These are phyloP conservation scores for Dexiosoma caninum DNA, from an alignment of 2,888 invertebrate genomes.

Conservation along the genomic window DNA sequence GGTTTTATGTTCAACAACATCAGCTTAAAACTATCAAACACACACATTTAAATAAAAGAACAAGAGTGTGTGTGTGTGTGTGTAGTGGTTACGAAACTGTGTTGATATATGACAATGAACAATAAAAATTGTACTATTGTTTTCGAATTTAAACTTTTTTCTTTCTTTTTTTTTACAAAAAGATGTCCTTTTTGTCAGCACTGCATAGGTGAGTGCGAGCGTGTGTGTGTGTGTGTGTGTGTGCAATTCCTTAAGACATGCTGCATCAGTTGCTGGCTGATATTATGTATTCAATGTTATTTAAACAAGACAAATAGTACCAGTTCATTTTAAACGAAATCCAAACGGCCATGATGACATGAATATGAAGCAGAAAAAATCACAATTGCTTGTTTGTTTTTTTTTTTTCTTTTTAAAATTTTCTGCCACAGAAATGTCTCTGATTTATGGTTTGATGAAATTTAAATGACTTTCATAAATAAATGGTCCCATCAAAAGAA, in stretches of 20 bases:
- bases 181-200: slow-evolving; percentile 25
- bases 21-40: slow-evolving; percentile 22
- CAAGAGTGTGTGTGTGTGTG: neutral
- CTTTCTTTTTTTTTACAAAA: slow-evolving; percentile 8
- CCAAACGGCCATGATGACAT: slow-evolving; percentile 43
- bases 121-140: slow-evolving; percentile 60
- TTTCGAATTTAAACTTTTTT: slow-evolving; percentile 14
- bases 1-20: slow-evolving; percentile 46
- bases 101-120: slow-evolving; percentile 61
- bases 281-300: slow-evolving; percentile 38
- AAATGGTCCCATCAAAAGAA: neutral
- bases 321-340: slow-evolving; percentile 32
- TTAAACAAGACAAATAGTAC: slow-evolving; percentile 62
- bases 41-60: slow-evolving; percentile 15
- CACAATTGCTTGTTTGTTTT: slow-evolving; percentile 42
- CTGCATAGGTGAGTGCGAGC: neutral
- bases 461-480: slow-evolving; percentile 20
- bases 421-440: slow-evolving; percentile 17
- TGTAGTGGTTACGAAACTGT: slow-evolving; percentile 33
- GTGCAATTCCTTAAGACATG: slow-evolving; percentile 3
- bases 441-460: slow-evolving; percentile 45
- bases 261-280: slow-evolving; percentile 42
- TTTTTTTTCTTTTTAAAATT: neutral
- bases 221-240: neutral
- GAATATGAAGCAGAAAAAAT: slow-evolving; percentile 59